Evolutionary conservation across 2,797 vertebrate species (phyloP).

Genomic region (Coccyzus lansbergi): DNA sequence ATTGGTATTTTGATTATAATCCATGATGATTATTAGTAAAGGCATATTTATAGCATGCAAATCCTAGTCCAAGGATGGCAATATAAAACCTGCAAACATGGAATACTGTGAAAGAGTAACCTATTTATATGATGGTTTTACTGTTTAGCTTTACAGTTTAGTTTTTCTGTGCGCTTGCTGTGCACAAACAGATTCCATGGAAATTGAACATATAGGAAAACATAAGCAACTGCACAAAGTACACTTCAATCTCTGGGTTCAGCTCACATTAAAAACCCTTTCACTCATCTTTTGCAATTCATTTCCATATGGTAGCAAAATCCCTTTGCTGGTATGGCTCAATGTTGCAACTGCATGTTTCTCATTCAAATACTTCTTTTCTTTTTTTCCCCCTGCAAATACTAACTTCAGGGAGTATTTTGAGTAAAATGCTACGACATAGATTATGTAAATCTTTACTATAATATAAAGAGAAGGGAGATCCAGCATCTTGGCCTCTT

Average conservation of each 20-base stretch:
- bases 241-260: background rate
- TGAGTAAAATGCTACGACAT: background rate
- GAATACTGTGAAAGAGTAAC: background rate
- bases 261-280: background rate
- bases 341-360: background rate
- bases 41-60: background rate
- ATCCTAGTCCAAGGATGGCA: background rate
- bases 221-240: background rate
- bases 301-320: background rate
- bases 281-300: background rate
- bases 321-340: background rate
- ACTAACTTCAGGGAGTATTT: background rate
- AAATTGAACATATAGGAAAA: background rate
- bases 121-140: background rate
- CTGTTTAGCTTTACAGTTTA: background rate
- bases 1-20: background rate
- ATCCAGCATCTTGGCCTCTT: background rate
- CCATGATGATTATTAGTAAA: background rate
- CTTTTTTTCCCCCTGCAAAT: too few relatives aligned
- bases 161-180: background rate
- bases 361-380: background rate
- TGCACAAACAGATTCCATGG: background rate
- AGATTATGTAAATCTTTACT: background rate
- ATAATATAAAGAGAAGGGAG: background rate
- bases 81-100: background rate